Conservation (phyloP, 2,888 invertebrate genomes). For the Sinodicranocentrus sp. region DNA sequence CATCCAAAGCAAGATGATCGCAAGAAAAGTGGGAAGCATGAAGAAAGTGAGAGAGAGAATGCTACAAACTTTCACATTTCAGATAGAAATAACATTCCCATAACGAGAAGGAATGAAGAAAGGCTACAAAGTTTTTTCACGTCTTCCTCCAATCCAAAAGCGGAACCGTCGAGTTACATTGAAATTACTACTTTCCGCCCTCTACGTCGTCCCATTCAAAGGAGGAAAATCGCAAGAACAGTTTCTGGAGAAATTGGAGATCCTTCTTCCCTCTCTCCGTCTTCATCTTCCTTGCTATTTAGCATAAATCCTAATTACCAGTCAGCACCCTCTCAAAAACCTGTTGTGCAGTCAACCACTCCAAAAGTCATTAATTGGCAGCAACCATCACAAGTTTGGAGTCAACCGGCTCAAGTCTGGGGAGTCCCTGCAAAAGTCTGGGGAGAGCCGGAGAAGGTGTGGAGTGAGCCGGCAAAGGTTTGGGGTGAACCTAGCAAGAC, state of each 20-base stretch:
- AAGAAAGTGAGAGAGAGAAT: background rate
- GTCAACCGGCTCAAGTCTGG: conserved; percentile 79
- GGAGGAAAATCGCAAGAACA: conserved; percentile 46
- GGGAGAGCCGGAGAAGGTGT: conserved; percentile 80
- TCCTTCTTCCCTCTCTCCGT: conserved; percentile 19
- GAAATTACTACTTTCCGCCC: conserved; percentile 18
- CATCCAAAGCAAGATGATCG: background rate
- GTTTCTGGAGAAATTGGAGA: conserved; percentile 41
- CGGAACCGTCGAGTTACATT: conserved; percentile 17
- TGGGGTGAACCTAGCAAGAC: conserved; percentile 81
- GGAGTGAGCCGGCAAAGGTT: conserved; percentile 78
- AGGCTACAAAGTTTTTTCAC: background rate
- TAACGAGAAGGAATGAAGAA: background rate
- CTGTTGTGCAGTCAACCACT: conserved; percentile 31
- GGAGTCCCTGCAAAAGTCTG: conserved; percentile 81
- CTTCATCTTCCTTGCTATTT: conserved; percentile 21
- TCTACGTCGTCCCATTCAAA: background rate
- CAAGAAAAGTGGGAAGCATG: background rate
- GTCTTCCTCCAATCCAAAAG: conserved; percentile 2
- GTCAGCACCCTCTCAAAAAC: background rate
- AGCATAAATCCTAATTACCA: background rate
- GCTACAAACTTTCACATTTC: background rate
- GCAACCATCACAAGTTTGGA: conserved; percentile 77
- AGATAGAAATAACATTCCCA: conserved; percentile 35
- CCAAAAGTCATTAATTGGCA: conserved; percentile 59